A percentile compares a stretch with the other conserved stretches of the same genome.
These are phyloP conservation scores for Schrankia costaestrigalis DNA, from an alignment of 2,888 invertebrate species.

Conservation along the genomic window DNA sequence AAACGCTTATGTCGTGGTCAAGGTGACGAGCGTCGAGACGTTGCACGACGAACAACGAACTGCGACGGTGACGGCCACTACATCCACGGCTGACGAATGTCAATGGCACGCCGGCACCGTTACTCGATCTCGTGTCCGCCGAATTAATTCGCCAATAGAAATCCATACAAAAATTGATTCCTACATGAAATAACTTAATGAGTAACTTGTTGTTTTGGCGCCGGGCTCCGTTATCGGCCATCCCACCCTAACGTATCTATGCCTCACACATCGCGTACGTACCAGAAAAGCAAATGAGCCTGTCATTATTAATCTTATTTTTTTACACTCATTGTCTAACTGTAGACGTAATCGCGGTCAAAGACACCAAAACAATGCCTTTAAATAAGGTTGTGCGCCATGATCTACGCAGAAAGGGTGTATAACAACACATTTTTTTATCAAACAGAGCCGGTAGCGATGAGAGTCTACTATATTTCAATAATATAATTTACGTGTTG, in stretches of 20 bases:
- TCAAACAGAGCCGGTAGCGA: conserved; percentile 45
- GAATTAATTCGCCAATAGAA: conserved; percentile 76
- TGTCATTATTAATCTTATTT: conserved; percentile 39
- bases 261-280: conserved; percentile 26
- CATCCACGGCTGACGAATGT: conserved; percentile 72
- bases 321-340: conserved; percentile 54
- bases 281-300: conserved; percentile 37
- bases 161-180: conserved; percentile 68
- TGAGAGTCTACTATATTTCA: conserved; percentile 34
- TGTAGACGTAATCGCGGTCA: conserved; percentile 54
- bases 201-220: conserved; percentile 62
- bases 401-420: conserved; percentile 35
- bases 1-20: conserved; percentile 21
- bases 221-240: conserved; percentile 59
- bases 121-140: conserved; percentile 75
- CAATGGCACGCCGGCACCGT: conserved; percentile 77
- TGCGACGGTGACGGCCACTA: conserved; percentile 36
- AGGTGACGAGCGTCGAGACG: conserved; percentile 31
- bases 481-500: conserved; percentile 39
- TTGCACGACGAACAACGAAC: conserved; percentile 40
- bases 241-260: conserved; percentile 51
- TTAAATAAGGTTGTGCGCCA: conserved; percentile 25
- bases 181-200: conserved; percentile 68
- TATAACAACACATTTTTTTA: conserved; percentile 45
- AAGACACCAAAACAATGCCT: conserved; percentile 54